Evolutionary conservation across 1,140 invertebrate species (phyloP).

Genomic region (Gerris buenoi): DNA sequence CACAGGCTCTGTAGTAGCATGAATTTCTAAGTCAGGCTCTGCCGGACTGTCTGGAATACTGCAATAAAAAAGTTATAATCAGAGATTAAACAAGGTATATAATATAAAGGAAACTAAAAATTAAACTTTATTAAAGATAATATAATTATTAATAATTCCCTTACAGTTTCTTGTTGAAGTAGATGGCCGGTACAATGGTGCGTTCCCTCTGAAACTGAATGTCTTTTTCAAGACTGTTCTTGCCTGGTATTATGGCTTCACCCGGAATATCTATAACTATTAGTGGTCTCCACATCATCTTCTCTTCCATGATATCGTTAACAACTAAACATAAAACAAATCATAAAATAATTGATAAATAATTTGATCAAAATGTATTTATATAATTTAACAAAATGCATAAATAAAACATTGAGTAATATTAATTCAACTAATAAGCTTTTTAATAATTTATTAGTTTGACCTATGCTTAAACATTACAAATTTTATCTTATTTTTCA

Average conservation of each 20-base stretch:
- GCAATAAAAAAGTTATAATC: conserved; percentile 19
- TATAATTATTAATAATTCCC: conserved; percentile 23
- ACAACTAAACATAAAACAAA: no score
- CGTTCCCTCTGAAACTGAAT: conserved; percentile 74
- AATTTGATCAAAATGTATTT: no score
- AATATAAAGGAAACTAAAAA: no score
- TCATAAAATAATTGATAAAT: no score
- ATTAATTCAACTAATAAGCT: no score
- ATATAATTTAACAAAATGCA: no score
- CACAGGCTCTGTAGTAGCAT: conserved; percentile 53
- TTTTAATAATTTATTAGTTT: no score
- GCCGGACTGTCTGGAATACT: conserved; percentile 67
- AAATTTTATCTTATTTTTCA: no score
- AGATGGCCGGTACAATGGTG: conserved; percentile 65
- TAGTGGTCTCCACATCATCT: conserved; percentile 50
- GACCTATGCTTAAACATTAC: no score
- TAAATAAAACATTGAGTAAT: no score
- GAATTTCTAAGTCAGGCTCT: conserved; percentile 72
- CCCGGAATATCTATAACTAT: conserved; percentile 46
- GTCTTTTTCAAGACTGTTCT: conserved; percentile 68
- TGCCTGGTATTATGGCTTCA: conserved; percentile 46
- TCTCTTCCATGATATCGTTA: conserved; percentile 65
- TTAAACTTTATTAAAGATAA: no score
- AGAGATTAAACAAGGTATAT: no score
- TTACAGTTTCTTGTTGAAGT: conserved; percentile 65